Base-by-base conservation (phyloP, 2,797 vertebrate genomes). In the Martes flavigula region DNA sequence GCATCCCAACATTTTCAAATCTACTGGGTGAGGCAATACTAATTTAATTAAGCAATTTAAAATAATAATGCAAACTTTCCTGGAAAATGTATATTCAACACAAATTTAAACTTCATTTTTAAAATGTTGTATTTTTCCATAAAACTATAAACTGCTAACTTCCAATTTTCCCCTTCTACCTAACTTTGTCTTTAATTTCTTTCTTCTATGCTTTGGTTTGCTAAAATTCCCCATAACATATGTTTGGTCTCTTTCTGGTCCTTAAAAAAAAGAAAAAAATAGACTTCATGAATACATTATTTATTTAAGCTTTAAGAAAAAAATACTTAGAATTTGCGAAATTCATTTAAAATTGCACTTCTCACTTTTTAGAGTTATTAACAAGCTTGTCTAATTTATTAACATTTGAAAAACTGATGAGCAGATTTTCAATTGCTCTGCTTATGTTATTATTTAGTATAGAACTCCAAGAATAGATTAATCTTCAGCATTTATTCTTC, bases 281-380 rank as follows among this genome's bases (percentile, higher is more conserved):
- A 12, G 14, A 0, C 7, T 46, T 62, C 48, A 86, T 20, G 1
- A 92, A 89, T 86, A 7, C 5, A 73, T 95, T 96, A 73, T 88
- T 97, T 95, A 91, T 81, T 93, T 94, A 87, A 94, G 40, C 8
- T 25, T 91, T 86, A 58, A 27, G 54, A 30, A 87, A 94, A 92
- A 35, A 72, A 87, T 30, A 30, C 20, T 93, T 78, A 60, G 5
- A 84, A 94, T 64, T 93, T 94, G 38, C 97, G 91, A 92, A 82
- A 94, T 97, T 97, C 25, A 79, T 89, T 96, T 96, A 75, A 92
- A 94, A 95, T n/a, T 68, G 1, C 4, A 79, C 30, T 90, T 96
- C 38, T 77, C n/a, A 72, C n/a, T 93, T 89, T 97, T 97, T n/a
- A 90, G 51, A 94, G 62, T 96, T 70, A 84, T 91, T 94, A 97